A percentile compares a stretch with the other conserved stretches of the same genome.
phyloP scores from a whole-genome alignment of 2,888 invertebrate genomes.

The Andrena bicolor region DNA sequence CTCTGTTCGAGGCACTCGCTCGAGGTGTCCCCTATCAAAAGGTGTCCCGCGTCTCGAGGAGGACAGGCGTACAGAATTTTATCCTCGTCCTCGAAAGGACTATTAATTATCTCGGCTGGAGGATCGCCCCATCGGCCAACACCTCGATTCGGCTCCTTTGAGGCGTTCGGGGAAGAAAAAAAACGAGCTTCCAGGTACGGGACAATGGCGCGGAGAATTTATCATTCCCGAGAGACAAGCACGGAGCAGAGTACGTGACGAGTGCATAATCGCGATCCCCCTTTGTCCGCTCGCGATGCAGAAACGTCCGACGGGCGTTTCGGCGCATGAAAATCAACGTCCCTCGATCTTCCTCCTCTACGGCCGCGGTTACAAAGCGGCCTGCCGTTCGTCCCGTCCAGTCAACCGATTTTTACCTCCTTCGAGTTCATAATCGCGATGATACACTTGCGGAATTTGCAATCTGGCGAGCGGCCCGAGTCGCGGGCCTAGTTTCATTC shows the following conservation, averaged over 20 bases:
- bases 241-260: slow-evolving; percentile 60
- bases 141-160: slow-evolving; percentile 61
- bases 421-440: too few species aligned
- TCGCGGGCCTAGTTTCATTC: too few species aligned
- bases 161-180: slow-evolving; percentile 59
- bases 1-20: too few species aligned
- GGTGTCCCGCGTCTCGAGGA: background rate
- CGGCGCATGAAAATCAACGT: slow-evolving; percentile 59
- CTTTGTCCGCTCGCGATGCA: slow-evolving; percentile 47
- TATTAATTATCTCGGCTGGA: slow-evolving; percentile 35
- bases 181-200: slow-evolving; percentile 58
- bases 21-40: too few species aligned
- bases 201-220: slow-evolving; percentile 67
- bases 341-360: background rate
- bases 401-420: too few species aligned
- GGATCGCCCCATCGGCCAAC: slow-evolving; percentile 44
- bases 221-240: slow-evolving; percentile 61
- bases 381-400: too few species aligned
- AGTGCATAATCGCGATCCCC: slow-evolving; percentile 69
- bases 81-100: slow-evolving; percentile 8
- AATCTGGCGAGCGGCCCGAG: too few species aligned
- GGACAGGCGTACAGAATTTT: background rate
- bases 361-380: background rate
- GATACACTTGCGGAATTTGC: too few species aligned
- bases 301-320: slow-evolving; percentile 45